Conservation (phyloP, 2,888 invertebrate genomes). For the Drosophila basisetae region DNA sequence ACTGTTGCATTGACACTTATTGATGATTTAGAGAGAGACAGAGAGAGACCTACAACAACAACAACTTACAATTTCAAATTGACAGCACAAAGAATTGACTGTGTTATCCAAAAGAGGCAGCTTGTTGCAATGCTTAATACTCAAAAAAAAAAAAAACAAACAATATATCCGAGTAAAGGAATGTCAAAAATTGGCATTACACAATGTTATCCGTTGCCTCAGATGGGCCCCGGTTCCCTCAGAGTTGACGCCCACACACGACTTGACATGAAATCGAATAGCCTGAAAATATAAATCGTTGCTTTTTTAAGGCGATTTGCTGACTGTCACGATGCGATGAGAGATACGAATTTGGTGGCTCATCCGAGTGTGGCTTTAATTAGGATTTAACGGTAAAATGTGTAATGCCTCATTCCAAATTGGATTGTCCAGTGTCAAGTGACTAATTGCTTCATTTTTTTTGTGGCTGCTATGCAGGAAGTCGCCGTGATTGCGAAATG, state of each 20-base stretch:
- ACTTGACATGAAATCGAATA: conserved; percentile 10
- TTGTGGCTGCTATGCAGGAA: conserved; percentile 35
- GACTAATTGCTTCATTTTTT: conserved; percentile 35
- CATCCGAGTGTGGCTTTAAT: conserved; percentile 1
- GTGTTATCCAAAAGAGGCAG: conserved; percentile 14
- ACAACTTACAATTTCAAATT: conserved; percentile 39
- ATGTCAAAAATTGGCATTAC: conserved; percentile 43
- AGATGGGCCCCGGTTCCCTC: not conserved
- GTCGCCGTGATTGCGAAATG: conserved; percentile 4
- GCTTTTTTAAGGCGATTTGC: conserved; percentile 69
- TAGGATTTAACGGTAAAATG: conserved; percentile 40
- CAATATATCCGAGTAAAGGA: not conserved
- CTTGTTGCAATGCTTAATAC: conserved; percentile 15
- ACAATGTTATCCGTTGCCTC: conserved; percentile 26
- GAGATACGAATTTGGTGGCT: conserved; percentile 54
- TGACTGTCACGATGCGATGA: conserved; percentile 56
- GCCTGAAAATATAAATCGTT: conserved; percentile 18
- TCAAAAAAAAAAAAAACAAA: not conserved
- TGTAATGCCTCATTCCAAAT: conserved; percentile 31
- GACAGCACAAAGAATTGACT: conserved; percentile 56
- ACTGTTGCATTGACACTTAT: conserved; percentile 50
- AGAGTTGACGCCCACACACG: conserved; percentile 42
- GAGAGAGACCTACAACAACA: not conserved
- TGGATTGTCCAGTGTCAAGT: conserved; percentile 33
- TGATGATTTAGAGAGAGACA: conserved; percentile 45